These are phyloP conservation scores for Cynocephalus volans DNA, from an alignment of 2,113 vertebrate genomes.

Conservation along the genomic window DNA sequence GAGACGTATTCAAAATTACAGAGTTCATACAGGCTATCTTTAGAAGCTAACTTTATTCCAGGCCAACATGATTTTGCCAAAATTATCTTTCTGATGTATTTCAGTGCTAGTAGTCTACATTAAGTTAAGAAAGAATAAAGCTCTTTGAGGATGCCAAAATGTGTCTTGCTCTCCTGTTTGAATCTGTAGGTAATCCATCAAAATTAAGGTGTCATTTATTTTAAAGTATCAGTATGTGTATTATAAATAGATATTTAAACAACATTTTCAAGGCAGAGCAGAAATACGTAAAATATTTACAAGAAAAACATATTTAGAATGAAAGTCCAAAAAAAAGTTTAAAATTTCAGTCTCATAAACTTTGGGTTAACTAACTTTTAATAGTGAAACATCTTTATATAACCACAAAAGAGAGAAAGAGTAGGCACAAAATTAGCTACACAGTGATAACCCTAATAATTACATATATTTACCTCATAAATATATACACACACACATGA, in stretches of 20 bases:
- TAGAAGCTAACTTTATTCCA: conserved; percentile 34
- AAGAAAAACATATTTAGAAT: background rate
- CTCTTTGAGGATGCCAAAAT: conserved; percentile 9
- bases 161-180: background rate
- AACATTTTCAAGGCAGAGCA: background rate
- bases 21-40: background rate
- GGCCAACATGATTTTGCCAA: background rate
- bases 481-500: no score
- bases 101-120: background rate
- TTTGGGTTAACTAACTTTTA: background rate
- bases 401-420: background rate
- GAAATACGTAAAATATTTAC: conserved; percentile 20
- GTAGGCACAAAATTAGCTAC: background rate
- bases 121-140: background rate
- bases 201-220: background rate
- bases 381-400: background rate
- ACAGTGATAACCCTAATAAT: background rate
- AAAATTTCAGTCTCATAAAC: background rate
- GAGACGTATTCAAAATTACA: conserved; percentile 21
- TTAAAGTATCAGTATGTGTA: background rate
- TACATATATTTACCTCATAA: background rate
- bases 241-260: conserved; percentile 14
- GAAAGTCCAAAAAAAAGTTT: background rate
- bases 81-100: conserved; percentile 31
- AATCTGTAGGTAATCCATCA: background rate